Evolutionary conservation across 2,888 invertebrate species (phyloP).

Genomic region (Baronia brevicornis): DNA sequence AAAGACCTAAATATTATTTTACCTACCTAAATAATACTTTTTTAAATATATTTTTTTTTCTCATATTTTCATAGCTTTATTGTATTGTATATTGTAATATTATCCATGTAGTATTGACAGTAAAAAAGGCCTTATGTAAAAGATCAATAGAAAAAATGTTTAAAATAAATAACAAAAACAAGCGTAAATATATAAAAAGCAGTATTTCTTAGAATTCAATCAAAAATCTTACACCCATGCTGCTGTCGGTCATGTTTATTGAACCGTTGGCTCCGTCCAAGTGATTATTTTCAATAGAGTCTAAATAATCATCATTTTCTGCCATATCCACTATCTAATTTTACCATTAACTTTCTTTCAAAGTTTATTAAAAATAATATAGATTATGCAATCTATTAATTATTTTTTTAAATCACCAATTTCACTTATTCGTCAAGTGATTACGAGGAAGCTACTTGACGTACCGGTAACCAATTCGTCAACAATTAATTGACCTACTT

Average conservation of each 20-base stretch:
- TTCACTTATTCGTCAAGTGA: constrained; percentile 25
- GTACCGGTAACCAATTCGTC: constrained; percentile 71
- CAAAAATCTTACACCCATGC: constrained; percentile 67
- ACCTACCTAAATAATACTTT: no score
- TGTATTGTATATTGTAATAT: no score
- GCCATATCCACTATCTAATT: constrained; percentile 54
- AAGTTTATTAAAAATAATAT: constrained; percentile 20
- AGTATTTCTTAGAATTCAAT: constrained; percentile 7
- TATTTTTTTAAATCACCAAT: constrained; percentile 14
- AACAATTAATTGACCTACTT: constrained; percentile 46
- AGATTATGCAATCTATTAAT: constrained; percentile 32
- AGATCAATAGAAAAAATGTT: not conserved
- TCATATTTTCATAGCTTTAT: no score
- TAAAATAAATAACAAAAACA: not conserved
- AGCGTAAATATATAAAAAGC: not conserved
- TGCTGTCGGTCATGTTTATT: constrained; percentile 68
- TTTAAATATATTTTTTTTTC: no score
- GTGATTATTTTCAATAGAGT: constrained; percentile 69
- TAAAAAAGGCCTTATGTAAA: no score
- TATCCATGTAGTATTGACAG: no score
- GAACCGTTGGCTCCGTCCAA: constrained; percentile 79
- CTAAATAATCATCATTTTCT: constrained; percentile 71
- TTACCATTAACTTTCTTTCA: constrained; percentile 36
- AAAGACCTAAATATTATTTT: no score
- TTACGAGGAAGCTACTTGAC: constrained; percentile 44